Percentiles rank a stretch among this genome's conserved stretches.
These are phyloP conservation scores for human (Homo sapiens) DNA, from an alignment of 2,113 vertebrate species.

Conservation along the genomic window GRCh38 chr3:70554001-70554500, in stretches of 20 bases:
- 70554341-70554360: not conserved
- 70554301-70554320: not conserved
- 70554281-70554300: not conserved
- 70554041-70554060: not conserved
- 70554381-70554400: not conserved
- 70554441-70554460: constrained; percentile 25
- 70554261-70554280: not conserved
- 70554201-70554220: not conserved
- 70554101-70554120: not conserved
- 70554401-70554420: constrained; percentile 35
- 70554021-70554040: not conserved
- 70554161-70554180: not conserved
- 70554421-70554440: not conserved
- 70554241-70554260: not conserved
- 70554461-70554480: constrained; percentile 3
- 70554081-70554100: not conserved
- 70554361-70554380: not conserved
- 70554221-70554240: not conserved
- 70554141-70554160: not conserved
- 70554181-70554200: not conserved
- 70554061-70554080: not conserved
- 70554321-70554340: not conserved
- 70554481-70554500: not conserved
- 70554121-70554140: not conserved
- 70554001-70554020: not conserved